Evolutionary conservation across 2,888 invertebrate genomes (phyloP).

Genomic region (Elysia crispata): DNA sequence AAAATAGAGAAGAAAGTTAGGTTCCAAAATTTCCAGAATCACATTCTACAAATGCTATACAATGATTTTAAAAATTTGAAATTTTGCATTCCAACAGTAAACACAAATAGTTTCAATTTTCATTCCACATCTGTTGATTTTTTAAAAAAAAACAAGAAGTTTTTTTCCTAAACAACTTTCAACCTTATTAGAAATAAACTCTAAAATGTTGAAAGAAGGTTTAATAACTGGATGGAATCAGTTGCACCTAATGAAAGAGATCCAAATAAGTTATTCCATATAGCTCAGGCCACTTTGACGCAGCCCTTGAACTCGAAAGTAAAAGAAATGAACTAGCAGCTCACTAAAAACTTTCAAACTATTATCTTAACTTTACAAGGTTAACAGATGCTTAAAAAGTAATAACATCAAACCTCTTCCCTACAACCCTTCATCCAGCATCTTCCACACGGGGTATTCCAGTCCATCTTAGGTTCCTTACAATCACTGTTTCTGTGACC

Average conservation of each 20-base stretch:
- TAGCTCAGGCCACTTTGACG: neutral
- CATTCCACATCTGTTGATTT: neutral
- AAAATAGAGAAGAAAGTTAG: too few relatives aligned
- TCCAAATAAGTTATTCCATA: neutral
- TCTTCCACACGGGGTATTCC: constrained; percentile 12
- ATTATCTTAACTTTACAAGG: too few relatives aligned
- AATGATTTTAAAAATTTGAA: too few relatives aligned
- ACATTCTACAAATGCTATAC: too few relatives aligned
- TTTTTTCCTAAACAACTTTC: too few relatives aligned
- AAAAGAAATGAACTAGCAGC: too few relatives aligned
- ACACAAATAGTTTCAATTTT: too few relatives aligned
- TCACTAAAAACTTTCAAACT: too few relatives aligned
- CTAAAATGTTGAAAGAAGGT: neutral
- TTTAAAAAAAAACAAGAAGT: neutral
- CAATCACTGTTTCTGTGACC: constrained; percentile 61
- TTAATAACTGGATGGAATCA: neutral
- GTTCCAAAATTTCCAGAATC: too few relatives aligned
- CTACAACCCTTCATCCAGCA: neutral
- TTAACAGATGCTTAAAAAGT: too few relatives aligned
- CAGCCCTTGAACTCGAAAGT: too few relatives aligned
- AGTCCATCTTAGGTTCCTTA: constrained; percentile 41
- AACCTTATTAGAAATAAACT: neutral
- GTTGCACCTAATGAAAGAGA: neutral
- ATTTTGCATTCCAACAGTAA: too few relatives aligned
- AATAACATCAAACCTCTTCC: neutral